A percentile compares a stretch with the other conserved stretches of the same genome.
These are phyloP conservation scores for Dendrocopos noguchii DNA, from an alignment of 2,113 vertebrate species.

Conservation along the genomic window DNA sequence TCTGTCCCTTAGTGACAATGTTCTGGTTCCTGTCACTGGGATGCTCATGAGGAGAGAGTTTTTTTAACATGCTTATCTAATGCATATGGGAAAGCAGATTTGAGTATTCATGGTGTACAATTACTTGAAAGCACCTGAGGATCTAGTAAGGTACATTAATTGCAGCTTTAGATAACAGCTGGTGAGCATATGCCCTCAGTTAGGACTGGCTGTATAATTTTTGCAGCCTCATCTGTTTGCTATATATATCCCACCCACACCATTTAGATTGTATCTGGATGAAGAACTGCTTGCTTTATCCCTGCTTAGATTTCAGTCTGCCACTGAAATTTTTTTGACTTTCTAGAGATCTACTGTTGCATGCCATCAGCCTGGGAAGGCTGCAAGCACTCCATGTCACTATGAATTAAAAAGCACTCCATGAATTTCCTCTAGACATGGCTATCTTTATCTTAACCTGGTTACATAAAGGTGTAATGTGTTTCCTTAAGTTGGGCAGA, in stretches of 20 bases:
- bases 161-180: conserved; percentile 56
- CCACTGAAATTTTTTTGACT: not conserved
- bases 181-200: conserved; percentile 52
- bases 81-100: conserved; percentile 38
- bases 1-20: not conserved
- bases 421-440: not conserved
- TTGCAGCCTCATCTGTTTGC: conserved; percentile 60
- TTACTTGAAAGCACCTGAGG: conserved; percentile 55
- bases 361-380: not conserved
- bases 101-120: not conserved
- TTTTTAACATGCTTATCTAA: not conserved
- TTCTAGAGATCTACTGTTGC: not conserved
- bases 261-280: not conserved
- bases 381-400: not conserved
- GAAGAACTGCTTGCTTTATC: not conserved
- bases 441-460: not conserved
- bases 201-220: conserved; percentile 21
- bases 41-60: not conserved
- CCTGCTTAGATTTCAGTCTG: not conserved
- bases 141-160: conserved; percentile 53
- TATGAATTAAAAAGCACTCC: not conserved
- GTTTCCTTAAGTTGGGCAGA: not conserved
- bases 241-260: conserved; percentile 9
- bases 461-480: not conserved
- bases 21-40: not conserved